Conservation (phyloP, 2,888 invertebrate genomes). For the Leucophenga montana region DNA sequence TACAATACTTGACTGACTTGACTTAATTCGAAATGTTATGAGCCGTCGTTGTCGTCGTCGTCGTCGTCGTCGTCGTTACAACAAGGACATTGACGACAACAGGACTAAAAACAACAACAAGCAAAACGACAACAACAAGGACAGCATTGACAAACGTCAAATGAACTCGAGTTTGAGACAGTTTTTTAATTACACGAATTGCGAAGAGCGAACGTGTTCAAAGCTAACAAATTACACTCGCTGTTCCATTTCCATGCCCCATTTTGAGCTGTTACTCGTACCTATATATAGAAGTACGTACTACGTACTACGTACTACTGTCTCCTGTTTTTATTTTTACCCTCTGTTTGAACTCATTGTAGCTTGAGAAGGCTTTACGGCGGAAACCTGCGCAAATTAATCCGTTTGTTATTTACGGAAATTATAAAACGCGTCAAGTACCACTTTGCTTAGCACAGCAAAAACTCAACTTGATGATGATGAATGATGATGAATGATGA, state of each 20-base stretch:
- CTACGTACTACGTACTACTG: too few relatives aligned
- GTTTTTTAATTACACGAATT: constrained; percentile 7
- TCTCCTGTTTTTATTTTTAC: too few relatives aligned
- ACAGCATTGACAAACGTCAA: background rate
- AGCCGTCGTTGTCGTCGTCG: background rate
- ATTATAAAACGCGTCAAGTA: constrained; percentile 70
- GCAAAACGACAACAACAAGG: too few relatives aligned
- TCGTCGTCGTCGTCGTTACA: background rate
- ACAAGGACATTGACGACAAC: background rate
- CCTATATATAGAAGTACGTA: too few relatives aligned
- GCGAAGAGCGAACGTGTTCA: constrained; percentile 3
- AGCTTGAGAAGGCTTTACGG: too few relatives aligned
- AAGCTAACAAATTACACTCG: constrained; percentile 1
- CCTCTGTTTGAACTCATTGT: too few relatives aligned
- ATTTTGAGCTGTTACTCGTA: too few relatives aligned
- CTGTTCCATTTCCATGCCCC: too few relatives aligned
- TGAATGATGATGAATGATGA: too few relatives aligned
- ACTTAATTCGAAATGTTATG: background rate
- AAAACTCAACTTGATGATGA: constrained; percentile 1
- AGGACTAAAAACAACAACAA: too few relatives aligned
- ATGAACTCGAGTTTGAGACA: background rate
- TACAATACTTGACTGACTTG: too few relatives aligned
- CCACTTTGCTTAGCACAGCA: constrained; percentile 15
- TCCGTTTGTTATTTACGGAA: constrained; percentile 70
- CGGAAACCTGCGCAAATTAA: constrained; percentile 70